Conservation (phyloP, 2,113 vertebrate genomes). For the Calyptomena viridis region DNA sequence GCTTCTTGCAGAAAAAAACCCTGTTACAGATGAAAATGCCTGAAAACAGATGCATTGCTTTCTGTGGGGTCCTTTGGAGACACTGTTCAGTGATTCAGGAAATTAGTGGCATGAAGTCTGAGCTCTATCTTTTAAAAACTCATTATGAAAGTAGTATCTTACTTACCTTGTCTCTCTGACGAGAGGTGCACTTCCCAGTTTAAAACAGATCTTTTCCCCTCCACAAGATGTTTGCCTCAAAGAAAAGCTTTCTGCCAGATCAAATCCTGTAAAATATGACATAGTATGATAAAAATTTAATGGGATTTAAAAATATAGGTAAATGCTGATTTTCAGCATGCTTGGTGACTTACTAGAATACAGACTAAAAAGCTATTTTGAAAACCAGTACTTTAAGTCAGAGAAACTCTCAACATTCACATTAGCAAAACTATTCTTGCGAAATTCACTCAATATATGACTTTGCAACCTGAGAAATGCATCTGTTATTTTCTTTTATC, state of each 20-base stretch:
- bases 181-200: slow-evolving; percentile 86
- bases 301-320: not conserved
- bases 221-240: slow-evolving; percentile 80
- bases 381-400: not conserved
- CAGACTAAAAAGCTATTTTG: not conserved
- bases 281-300: not conserved
- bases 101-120: not conserved
- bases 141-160: not conserved
- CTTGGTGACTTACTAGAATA: not conserved
- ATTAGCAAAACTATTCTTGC: not conserved
- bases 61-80: not conserved
- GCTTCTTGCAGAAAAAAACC: not conserved
- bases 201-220: slow-evolving; percentile 84
- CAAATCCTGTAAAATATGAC: slow-evolving; percentile 81
- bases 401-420: not conserved
- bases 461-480: not conserved
- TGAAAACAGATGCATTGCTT: not conserved
- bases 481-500: not conserved
- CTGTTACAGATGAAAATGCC: not conserved
- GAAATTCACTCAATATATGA: not conserved
- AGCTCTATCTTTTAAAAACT: not conserved
- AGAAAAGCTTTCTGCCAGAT: slow-evolving; percentile 90
- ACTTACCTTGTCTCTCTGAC: slow-evolving; percentile 80
- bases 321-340: not conserved
- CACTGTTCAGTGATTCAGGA: not conserved